Evolutionary conservation across 2,113 vertebrate species (phyloP), one percentile per base, ranked within the genome.

Genomic region (Rostratula benghalensis): DNA sequence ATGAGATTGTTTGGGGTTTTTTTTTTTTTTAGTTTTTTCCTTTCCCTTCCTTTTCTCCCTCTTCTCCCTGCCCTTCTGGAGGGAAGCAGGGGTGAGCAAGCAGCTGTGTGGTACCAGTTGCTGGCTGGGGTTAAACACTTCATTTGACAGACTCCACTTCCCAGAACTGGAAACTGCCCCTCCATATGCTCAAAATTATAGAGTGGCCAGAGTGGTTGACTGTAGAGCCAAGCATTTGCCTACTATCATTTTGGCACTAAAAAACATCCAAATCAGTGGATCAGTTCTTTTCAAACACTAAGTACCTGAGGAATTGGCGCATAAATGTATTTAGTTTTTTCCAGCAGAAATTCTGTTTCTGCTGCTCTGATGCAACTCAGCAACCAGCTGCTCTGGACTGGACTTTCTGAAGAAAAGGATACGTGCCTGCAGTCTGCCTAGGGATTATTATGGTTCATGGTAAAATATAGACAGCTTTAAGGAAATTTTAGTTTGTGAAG

Each of bases 101-200:
- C 10, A 4, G 35, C 35, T 61, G 35, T 11, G 15, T 39, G 60
- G 24, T 18, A 37, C 60, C 19, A 63, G 60, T 39, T 39, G 16
- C 60, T 18, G 7, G 60, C 60, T 61, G 25, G 60, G 60, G 60
- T 61, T 61, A 39, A 39, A 61, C 3, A 54, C 2, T 3, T 89
- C 21, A 10, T 7, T 45, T 77, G 22, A 78, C 11, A 71, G 10
- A 56, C 20, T 27, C 14, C 0, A 0, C 18, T 86, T 76, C 53
- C 53, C 59, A 89, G 31, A 78, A 17, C 14, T 0, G 1, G n/a
- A 78, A 93, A 74, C 19, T 83, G 50, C 9, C 54, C 33, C 41
- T 76, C 16, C 60, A 22, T 31, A 37, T 6, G 17, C 68, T 11
- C 60, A 65, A 45, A 87, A 90, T 54, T 54, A 60, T 8, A 64